Base-by-base conservation (phyloP, 1,140 invertebrate genomes). In the Lordiphosa collinella region DNA sequence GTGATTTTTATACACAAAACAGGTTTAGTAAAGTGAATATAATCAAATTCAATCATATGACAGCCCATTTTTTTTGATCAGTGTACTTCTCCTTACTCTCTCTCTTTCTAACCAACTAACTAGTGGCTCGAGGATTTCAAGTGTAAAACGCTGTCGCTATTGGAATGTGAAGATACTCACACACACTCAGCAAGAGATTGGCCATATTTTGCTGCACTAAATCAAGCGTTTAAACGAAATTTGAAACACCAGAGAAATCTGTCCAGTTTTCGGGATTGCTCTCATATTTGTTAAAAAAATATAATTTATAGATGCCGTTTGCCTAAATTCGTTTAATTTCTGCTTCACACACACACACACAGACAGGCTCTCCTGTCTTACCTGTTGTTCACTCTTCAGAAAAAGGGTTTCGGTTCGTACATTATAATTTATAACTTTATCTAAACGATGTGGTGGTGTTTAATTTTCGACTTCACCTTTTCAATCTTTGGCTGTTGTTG, bases 351-450 rank as follows among this genome's bases (percentile, higher is more conserved):
- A 67, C 58, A 47, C 56, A 58, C 66, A 41, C 55, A 37, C 18
- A 18, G 40, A 34, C n/a, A 35, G 2, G 35, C n/a, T 12, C 1
- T 12, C 5, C 29, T 22, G 16, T 2, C 41, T 64, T 68, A 64
- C 65, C 65, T 68, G 54, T 64, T 58, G 49, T 29, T 44, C 22
- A 44, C 12, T 10, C 54, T 43, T 31, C 58, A 18, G 25, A 55
- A 44, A 79, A 79, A 67, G 74, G 74, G 63, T 59, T 66, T 66
- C 49, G 37, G 53, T 55, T 52, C 61, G 76, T 73, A 78, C 79
- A 78, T 84, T 84, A 84, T 84, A 84, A 84, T 84, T 84, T 84
- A 84, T 84, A 84, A 84, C 78, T 84, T 84, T 84, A 84, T 84
- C 78, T 84, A 84, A 84, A 84, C 78, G 78, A 84, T 84, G 79